A percentile compares a stretch with the other conserved stretches of the same genome.
phyloP scores from a whole-genome alignment of 2,797 vertebrate species.

The Podarcis siculus region DNA sequence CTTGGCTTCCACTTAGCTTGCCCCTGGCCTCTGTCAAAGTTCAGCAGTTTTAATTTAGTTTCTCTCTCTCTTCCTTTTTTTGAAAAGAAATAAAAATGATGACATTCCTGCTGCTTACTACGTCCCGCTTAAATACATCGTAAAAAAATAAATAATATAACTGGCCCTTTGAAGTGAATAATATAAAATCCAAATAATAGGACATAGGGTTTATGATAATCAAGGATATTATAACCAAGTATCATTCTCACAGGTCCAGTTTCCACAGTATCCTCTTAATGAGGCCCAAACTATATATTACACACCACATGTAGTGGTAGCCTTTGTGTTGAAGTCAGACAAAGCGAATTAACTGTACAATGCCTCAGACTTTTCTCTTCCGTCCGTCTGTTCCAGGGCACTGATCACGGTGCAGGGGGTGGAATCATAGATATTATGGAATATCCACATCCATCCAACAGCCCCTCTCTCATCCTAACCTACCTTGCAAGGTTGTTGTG shows the following conservation, averaged over 20 bases:
- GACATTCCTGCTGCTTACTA: background rate
- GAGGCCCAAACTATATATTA: background rate
- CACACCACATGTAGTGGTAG: background rate
- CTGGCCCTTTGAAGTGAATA: background rate
- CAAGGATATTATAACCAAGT: background rate
- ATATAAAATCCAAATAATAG: conserved; percentile 7
- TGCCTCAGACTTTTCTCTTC: background rate
- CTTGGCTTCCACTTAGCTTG: conserved; percentile 74
- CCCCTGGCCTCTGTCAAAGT: conserved; percentile 73
- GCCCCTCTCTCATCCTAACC: background rate
- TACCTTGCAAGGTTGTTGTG: background rate
- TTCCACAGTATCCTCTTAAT: background rate
- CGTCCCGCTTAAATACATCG: background rate
- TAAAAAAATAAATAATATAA: background rate
- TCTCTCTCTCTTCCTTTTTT: conserved; percentile 47
- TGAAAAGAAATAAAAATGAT: background rate
- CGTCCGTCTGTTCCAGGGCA: background rate
- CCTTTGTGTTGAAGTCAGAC: background rate
- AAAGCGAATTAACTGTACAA: background rate
- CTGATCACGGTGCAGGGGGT: too few relatives aligned
- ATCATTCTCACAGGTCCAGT: background rate
- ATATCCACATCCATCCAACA: background rate
- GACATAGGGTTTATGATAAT: background rate
- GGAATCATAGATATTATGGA: too few relatives aligned
- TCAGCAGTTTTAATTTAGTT: conserved; percentile 70